Evolutionary conservation across 2,888 invertebrate species (phyloP).

Genomic region (Eremobia ochroleuca): DNA sequence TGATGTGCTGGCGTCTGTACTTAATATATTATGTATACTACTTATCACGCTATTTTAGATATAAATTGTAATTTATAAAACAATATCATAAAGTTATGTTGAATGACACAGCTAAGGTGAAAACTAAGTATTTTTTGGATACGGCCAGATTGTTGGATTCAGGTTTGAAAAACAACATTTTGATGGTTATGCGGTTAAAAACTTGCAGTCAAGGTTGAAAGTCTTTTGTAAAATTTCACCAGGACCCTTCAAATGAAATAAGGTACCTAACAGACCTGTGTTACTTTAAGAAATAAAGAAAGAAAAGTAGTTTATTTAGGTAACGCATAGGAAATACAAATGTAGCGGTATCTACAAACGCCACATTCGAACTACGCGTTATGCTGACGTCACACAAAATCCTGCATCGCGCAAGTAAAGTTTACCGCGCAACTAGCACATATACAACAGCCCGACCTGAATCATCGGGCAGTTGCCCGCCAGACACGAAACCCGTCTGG

Average conservation of each 20-base stretch:
- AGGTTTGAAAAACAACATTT: background rate
- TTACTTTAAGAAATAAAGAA: background rate
- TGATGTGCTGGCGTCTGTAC: too few species aligned
- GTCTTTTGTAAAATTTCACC: background rate
- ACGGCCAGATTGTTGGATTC: background rate
- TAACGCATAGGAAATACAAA: background rate
- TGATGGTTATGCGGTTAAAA: background rate
- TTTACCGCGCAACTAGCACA: too few species aligned
- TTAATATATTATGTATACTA: too few species aligned
- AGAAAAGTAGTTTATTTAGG: background rate
- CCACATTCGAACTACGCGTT: too few species aligned
- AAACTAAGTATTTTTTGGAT: background rate
- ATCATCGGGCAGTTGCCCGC: too few species aligned
- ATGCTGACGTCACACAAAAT: too few species aligned
- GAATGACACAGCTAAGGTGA: background rate
- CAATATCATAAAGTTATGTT: slow-evolving; percentile 69
- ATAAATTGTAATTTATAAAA: slow-evolving; percentile 79
- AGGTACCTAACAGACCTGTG: background rate
- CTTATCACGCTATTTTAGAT: slow-evolving; percentile 36
- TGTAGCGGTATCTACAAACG: too few species aligned
- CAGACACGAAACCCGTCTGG: too few species aligned
- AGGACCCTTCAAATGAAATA: background rate
- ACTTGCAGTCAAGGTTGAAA: background rate
- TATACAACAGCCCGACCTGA: too few species aligned
- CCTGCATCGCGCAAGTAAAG: too few species aligned